Evolutionary conservation across 2,797 vertebrate species (phyloP), one percentile per base, ranked within the genome.

Genomic region (Chanos chanos): DNA sequence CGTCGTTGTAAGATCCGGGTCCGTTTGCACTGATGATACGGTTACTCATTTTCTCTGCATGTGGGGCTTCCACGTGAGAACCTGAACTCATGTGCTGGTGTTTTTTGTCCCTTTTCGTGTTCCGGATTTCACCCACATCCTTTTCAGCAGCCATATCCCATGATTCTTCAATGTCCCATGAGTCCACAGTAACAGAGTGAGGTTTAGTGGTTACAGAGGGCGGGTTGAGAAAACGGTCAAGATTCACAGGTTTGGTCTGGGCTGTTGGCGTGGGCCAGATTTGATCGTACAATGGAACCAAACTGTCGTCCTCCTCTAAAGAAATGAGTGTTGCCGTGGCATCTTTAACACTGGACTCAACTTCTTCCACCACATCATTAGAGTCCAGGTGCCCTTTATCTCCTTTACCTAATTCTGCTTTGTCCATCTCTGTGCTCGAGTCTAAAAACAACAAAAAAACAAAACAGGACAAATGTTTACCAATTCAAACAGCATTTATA

Each of bases 101-200:
- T n/a, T n/a, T n/a, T n/a, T n/a, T n/a, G 3, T 0, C 49, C 6
- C 13, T 0, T 8, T 28, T 33, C 0, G 18, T 30, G 0, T 41
- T 33, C n/a, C 1, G 13, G 16, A 5, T 37, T 39, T 8, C 15
- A 9, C 9, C 37, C 7, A 18, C 39, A 21, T 21, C 19, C 16
- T 37, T 16, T 13, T 18, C 19, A 37, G 3, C 7, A 9, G 13
- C 15, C 15, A 8, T 19, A 2, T 24, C 43, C n/a, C n/a, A n/a
- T n/a, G 4, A 36, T 21, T 36, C 2, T 52, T 15, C 51, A n/a
- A n/a, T n/a, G n/a, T 24, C 1, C 37, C 12, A 13, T 7, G 27
- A 21, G 51, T 51, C 12, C 19, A 10, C 28, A 16, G 30, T 39
- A 6, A n/a, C 7, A 9, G 15, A 13, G 22, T 10, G 9, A 9